Evolutionary conservation across 2,888 invertebrate species (phyloP).

Genomic region (Stegophylla sp.): DNA sequence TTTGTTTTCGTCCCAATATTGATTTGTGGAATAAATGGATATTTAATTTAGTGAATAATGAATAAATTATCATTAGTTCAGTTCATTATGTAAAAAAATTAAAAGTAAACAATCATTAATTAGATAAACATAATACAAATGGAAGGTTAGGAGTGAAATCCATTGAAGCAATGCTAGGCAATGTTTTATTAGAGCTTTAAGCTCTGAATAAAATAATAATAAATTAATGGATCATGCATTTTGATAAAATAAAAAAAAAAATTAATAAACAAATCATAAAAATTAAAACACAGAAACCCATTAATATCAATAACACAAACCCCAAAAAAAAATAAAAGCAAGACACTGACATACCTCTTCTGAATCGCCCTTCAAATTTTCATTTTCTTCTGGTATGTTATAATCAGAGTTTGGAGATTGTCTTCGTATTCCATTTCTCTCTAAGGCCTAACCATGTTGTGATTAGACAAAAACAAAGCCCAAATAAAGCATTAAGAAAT

Average conservation of each 20-base stretch:
- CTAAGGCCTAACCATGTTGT: slow-evolving; percentile 43
- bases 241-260: slow-evolving; percentile 19
- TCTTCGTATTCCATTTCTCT: slow-evolving; percentile 51
- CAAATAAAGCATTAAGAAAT: slow-evolving; percentile 54
- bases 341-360: slow-evolving; percentile 53
- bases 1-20: not conserved
- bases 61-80: not conserved
- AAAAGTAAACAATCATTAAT: slow-evolving; percentile 11
- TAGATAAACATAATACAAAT: not conserved
- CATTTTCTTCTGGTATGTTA: slow-evolving; percentile 49
- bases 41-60: slow-evolving; percentile 6
- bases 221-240: slow-evolving; percentile 43
- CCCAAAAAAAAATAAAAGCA: slow-evolving; percentile 29
- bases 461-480: slow-evolving; percentile 58
- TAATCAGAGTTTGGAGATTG: slow-evolving; percentile 31
- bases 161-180: slow-evolving; percentile 12
- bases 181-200: slow-evolving; percentile 3
- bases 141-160: not conserved
- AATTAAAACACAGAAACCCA: slow-evolving; percentile 20
- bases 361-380: slow-evolving; percentile 51
- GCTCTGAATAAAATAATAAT: slow-evolving; percentile 2
- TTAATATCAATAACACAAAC: slow-evolving; percentile 51
- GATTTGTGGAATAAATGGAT: too few species aligned
- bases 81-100: slow-evolving; percentile 5
- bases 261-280: not conserved